Conservation (phyloP, 2,113 vertebrate species). For the Mormyrus iriodes region DNA sequence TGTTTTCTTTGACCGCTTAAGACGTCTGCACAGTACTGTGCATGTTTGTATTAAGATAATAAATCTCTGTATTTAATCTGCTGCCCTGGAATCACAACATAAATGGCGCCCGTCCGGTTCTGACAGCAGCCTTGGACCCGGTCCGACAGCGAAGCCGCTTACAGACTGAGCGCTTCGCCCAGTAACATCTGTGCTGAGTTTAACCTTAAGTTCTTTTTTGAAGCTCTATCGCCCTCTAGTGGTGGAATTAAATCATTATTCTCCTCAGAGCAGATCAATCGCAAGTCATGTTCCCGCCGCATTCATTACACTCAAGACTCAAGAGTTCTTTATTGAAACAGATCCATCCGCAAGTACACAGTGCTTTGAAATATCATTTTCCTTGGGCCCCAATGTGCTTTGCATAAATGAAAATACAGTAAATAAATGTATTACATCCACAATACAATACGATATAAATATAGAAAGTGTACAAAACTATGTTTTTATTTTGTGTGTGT, state of each 20-base stretch:
- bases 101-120: not conserved
- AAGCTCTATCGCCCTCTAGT: not conserved
- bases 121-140: too few species aligned
- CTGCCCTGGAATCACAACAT: not conserved
- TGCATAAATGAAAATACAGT: not conserved
- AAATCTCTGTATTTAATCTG: not conserved
- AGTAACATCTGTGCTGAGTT: not conserved
- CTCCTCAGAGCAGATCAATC: not conserved
- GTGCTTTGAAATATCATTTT: too few species aligned
- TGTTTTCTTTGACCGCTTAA: too few species aligned
- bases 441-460: not conserved
- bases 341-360: too few species aligned
- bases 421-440: not conserved
- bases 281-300: too few species aligned
- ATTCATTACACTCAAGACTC: not conserved
- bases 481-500: not conserved
- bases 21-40: too few species aligned
- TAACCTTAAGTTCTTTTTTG: not conserved
- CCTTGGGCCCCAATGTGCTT: too few species aligned
- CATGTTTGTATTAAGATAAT: too few species aligned
- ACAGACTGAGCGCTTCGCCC: too few species aligned
- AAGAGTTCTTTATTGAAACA: not conserved
- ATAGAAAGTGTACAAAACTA: not conserved
- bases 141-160: not conserved
- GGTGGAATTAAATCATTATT: not conserved